phyloP scores from a whole-genome alignment of 2,797 vertebrate genomes.

The Gephyroberyx darwinii region DNA sequence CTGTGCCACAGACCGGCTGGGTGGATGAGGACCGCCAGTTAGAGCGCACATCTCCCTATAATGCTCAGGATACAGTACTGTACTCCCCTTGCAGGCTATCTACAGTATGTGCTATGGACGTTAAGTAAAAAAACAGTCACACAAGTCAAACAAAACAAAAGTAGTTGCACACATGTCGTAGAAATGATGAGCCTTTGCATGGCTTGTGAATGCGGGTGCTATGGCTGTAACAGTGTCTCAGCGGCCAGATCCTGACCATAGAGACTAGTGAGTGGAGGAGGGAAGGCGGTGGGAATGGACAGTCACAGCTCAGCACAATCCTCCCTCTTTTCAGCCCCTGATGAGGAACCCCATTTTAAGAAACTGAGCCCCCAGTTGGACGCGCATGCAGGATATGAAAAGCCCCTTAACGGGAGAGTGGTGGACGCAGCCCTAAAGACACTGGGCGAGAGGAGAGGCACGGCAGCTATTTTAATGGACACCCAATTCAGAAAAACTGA shows the following conservation, averaged over 20 bases:
- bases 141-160: slow-evolving; percentile 7
- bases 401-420: slow-evolving; percentile 72
- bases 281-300: slow-evolving; percentile 79
- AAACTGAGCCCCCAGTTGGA: slow-evolving; percentile 93
- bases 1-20: no score
- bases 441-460: slow-evolving; percentile 61
- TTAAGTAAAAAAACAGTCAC: slow-evolving; percentile 4
- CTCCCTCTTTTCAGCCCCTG: slow-evolving; percentile 98
- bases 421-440: slow-evolving; percentile 73
- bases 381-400: slow-evolving; percentile 77
- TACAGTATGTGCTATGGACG: background rate
- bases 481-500: slow-evolving; percentile 62
- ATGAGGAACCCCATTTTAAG: slow-evolving; percentile 98
- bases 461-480: slow-evolving; percentile 66
- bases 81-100: no score
- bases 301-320: slow-evolving; percentile 93
- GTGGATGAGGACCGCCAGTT: no score
- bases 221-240: slow-evolving; percentile 51
- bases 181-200: slow-evolving; percentile 54
- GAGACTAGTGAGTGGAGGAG: slow-evolving; percentile 50
- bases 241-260: slow-evolving; percentile 46
- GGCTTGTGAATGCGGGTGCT: slow-evolving; percentile 48
- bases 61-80: no score
- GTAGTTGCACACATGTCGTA: slow-evolving; percentile 29
- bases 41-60: no score